Base-by-base conservation (phyloP, 1,140 invertebrate genomes). In the Batillaria attramentaria region DNA sequence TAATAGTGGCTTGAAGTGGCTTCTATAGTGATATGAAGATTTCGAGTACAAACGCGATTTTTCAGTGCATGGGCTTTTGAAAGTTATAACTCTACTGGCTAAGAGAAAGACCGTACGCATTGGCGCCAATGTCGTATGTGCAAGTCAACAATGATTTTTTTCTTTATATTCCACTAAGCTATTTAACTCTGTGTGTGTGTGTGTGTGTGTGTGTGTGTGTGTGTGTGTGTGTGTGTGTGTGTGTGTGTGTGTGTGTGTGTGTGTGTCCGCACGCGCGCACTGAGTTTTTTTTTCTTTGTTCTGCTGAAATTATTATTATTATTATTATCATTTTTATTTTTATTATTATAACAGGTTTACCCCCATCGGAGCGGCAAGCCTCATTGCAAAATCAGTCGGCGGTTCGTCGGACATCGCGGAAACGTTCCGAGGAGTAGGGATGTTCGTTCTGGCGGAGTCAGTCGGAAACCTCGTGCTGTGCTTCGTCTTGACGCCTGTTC, bases 311-410 rank as follows among this genome's bases (percentile, higher is more conserved):
- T n/a, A n/a, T n/a, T n/a, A n/a, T n/a, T n/a, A n/a, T n/a, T n/a
- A n/a, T n/a, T n/a, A n/a, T n/a, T n/a, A n/a, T n/a, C n/a, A n/a
- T n/a, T n/a, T n/a, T n/a, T n/a, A n/a, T n/a, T n/a, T 50, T 50
- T 13, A 50, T 18, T 31, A 24, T 37, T 79, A 41, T 65, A 84
- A 35, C 86, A 94, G 94, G 93, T 93, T 97, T 79, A 97, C 96
- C 1, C 97, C 97, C 1, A 85, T 98, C 33, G 97, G 97, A 46
- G 95, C 98, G 76, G 94, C 95, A 80, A 97, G 96, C 73, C 94
- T 98, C 31, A 98, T 99, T 82, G 95, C 95, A 70, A 95, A 95
- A 18, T 97, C 97, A 91, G 95, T 99, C 81, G 92, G 97, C 0
- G 94, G 94, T 50, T 94, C 98, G 28, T 92, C 93, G 46, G 94